These are phyloP conservation scores for Pseudorasbora parva DNA, from an alignment of 2,113 vertebrate species.

Conservation along the genomic window DNA sequence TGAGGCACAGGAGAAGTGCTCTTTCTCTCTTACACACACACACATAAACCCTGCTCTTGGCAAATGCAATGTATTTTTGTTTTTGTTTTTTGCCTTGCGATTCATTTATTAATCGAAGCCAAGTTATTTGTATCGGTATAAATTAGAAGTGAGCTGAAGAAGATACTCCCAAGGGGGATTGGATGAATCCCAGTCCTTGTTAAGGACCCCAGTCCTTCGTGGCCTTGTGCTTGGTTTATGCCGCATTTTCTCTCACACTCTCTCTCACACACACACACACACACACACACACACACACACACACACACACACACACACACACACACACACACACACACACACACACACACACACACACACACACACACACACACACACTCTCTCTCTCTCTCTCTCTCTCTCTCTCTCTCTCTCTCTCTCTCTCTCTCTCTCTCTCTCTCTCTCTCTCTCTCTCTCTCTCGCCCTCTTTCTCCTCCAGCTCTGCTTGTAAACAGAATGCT, in stretches of 20 bases:
- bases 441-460: constrained; percentile 6
- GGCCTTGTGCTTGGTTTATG: constrained; percentile 52
- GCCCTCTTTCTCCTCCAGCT: constrained; percentile 2
- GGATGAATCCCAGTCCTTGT: constrained; percentile 59
- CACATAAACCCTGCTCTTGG: constrained; percentile 25
- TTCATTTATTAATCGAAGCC: constrained; percentile 68
- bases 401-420: background rate
- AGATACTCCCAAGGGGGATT: constrained; percentile 62
- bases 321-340: no score
- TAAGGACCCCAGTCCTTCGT: constrained; percentile 51
- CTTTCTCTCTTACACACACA: constrained; percentile 15
- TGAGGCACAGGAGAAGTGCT: constrained; percentile 42
- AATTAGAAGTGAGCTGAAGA: constrained; percentile 65
- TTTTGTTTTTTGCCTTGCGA: constrained; percentile 60
- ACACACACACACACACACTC: no score
- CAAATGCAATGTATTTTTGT: constrained; percentile 15
- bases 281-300: no score
- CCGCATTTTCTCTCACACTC: background rate
- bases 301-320: no score
- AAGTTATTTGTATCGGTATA: constrained; percentile 73
- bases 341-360: no score
- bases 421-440: constrained; percentile 14
- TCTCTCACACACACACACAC: no score
- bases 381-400: background rate
- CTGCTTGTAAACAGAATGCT: constrained; percentile 47